These are phyloP conservation scores for Achroia grisella DNA, from an alignment of 1,140 invertebrate species.

Conservation along the genomic window DNA sequence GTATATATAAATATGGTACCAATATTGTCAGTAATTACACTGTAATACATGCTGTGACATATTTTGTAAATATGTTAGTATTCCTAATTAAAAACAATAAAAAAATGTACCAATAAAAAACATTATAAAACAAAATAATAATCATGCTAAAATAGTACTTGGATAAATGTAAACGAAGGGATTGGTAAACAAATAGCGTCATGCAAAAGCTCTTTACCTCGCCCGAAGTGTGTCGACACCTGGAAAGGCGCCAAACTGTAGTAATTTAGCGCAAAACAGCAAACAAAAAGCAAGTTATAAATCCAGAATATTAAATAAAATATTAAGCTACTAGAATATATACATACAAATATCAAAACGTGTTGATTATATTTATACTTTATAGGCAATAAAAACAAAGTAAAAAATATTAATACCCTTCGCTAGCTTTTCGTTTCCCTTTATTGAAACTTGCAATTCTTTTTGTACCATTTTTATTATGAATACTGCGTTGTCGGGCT, in stretches of 20 bases:
- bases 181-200: slow-evolving; percentile 3
- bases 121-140: too few species aligned
- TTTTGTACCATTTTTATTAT: slow-evolving; percentile 59
- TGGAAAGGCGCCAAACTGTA: slow-evolving; percentile 31
- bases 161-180: not conserved
- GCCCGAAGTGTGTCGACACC: slow-evolving; percentile 10
- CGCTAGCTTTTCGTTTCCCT: slow-evolving; percentile 48
- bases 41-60: too few species aligned
- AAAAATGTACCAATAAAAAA: too few species aligned
- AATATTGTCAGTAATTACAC: too few species aligned
- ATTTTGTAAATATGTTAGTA: too few species aligned
- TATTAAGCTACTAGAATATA: slow-evolving; percentile 18
- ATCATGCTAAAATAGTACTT: not conserved
- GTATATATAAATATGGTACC: too few species aligned
- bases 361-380: too few species aligned
- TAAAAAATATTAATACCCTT: slow-evolving; percentile 35
- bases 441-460: slow-evolving; percentile 52
- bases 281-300: not conserved
- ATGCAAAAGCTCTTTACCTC: slow-evolving; percentile 21
- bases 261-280: slow-evolving; percentile 12
- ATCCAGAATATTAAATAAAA: slow-evolving; percentile 10
- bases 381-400: not conserved
- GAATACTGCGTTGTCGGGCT: slow-evolving; percentile 57
- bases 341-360: too few species aligned
- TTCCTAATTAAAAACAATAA: too few species aligned